Evolutionary conservation across 92 coral and sea anemone species (phyloP), one percentile per base, ranked within the genome.

Genomic region (Porites rus): DNA sequence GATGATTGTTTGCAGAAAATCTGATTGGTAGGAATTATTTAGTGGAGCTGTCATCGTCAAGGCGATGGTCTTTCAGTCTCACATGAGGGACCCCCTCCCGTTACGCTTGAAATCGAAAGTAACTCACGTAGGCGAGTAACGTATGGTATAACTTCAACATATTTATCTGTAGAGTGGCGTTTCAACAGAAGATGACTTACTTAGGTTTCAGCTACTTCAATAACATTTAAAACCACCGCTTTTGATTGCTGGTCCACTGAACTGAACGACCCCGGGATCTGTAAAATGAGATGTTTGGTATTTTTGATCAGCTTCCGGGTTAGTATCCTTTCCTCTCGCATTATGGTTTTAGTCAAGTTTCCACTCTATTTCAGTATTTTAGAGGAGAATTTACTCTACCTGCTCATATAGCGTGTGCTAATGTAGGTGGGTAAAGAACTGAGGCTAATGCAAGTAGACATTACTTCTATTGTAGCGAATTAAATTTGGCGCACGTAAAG

Each of bases 41-140:
- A n/a, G n/a, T n/a, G n/a, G n/a, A n/a, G n/a, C 38, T 28, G 38
- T 28, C 38, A 28, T 31, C 4, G 38, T 31, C 38, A 31, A 31
- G 38, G 38, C 0, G 38, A 31, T 31, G 4, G 21, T 46, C 46
- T 17, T 24, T 31, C 0, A 51, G 19, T 7, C 3, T 2, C n/a
- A n/a, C n/a, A n/a, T n/a, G n/a, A n/a, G n/a, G n/a, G 58, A 73
- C 56, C 14, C 67, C 66, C 79, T 63, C 22, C 16, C 70, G 28
- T 20, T 65, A 20, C 1, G 20, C 28, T 73, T 51, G 79, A 75
- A 75, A 75, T 19, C 66, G 79, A 75, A 75, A 75, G 65, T 10
- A 73, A 13, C 38, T 28, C 1, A 2, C 1, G 38, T 28, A 28
- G 38, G 3, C 2, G 1, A 28, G 38, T n/a, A n/a, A n/a, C n/a